Evolutionary conservation across 1,140 invertebrate species (phyloP), one percentile per base, ranked within the genome.

Genomic region (Zaprionus africanus): DNA sequence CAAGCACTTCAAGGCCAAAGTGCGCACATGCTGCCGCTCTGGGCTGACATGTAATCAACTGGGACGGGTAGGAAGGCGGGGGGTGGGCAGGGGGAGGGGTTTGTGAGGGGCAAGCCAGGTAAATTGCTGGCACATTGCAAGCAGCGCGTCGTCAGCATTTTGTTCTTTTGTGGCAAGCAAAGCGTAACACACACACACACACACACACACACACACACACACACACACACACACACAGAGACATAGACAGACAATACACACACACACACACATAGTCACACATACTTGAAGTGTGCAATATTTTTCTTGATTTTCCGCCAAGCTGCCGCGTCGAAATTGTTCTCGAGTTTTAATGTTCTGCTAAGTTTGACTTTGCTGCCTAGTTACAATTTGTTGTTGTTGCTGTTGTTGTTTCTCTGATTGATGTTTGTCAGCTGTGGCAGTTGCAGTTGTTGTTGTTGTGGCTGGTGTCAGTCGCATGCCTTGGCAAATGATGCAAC

Each of bases 371-470:
- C 82, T 85, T 72, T 68, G 34, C 5, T 62, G 72, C 58, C 58
- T 64, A 61, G 58, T 43, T 72, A 34, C 49, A 46, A 28, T 28
- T 66, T 53, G 28, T 62, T 62, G 57, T 19, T 62, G 41, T 54
- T 38, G 19, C 65, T 76, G 64, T 64, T 79, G 61, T 58, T 38
- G 62, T 63, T 38, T 72, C 53, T 41, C 82, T 87, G 84, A 87
- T 88, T 87, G 84, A 87, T 87, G 84, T 88, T 88, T 87, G 84
- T 87, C 84, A 87, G 84, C 84, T 88, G 78, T 57, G 61, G 57
- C 54, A 46, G 56, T 63, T 74, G 28, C 28, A 2, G 78, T 64
- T 69, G 63, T 67, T 79, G 74, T 81, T 64, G 73, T 80, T 79
- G 74, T 71, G 70, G 74, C 74, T 61, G 68, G 80, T 79, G 75